Evolutionary conservation across 92 coral and sea anemone species (phyloP).

Genomic region (Isaurus tuberculatus): DNA sequence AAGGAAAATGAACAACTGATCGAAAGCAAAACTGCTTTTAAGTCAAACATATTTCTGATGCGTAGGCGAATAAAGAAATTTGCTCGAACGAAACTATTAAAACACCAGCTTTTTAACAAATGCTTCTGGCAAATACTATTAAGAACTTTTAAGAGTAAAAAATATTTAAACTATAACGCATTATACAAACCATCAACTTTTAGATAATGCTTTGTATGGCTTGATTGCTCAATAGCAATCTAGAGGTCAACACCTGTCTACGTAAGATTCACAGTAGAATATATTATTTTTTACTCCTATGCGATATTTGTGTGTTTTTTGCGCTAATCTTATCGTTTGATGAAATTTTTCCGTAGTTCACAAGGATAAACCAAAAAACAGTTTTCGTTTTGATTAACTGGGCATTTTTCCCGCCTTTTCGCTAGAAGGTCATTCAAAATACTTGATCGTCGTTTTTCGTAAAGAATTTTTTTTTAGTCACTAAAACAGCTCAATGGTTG

Average conservation of each 20-base stretch:
- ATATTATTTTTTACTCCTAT: background rate
- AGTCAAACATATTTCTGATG: too few species aligned
- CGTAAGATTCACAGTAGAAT: background rate
- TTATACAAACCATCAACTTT: background rate
- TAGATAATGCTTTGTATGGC: background rate
- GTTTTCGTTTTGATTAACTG: too few species aligned
- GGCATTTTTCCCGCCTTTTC: background rate
- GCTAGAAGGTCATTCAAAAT: background rate
- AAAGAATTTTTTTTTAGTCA: background rate
- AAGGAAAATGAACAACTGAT: too few species aligned
- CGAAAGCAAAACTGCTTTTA: too few species aligned
- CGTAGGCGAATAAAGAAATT: too few species aligned
- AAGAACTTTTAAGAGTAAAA: background rate
- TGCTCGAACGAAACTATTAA: too few species aligned
- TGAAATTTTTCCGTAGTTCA: background rate
- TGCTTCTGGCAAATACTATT: background rate
- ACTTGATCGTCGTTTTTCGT: background rate
- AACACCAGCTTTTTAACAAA: background rate
- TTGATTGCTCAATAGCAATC: background rate
- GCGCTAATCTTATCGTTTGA: background rate
- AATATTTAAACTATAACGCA: background rate
- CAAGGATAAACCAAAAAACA: too few species aligned
- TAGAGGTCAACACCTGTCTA: background rate
- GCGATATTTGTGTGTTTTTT: too few species aligned
- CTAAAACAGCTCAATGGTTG: background rate